Base-by-base conservation (phyloP, 2,888 invertebrate genomes). In the Lasioglossum villosulum region DNA sequence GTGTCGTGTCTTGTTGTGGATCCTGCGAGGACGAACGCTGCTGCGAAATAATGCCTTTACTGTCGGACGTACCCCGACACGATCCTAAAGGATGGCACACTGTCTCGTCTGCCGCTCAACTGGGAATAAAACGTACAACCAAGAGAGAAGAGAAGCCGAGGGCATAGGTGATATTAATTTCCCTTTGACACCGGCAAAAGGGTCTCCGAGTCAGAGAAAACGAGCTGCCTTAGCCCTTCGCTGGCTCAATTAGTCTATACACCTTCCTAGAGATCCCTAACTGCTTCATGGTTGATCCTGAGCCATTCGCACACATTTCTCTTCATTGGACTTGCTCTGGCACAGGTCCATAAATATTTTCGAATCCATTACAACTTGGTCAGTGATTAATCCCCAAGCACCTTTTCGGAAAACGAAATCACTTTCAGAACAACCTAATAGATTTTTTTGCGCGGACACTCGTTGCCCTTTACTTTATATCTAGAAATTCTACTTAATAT, bases 21-120 rank as follows among this genome's bases (percentile, higher is more conserved):
- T 86, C 76, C 77, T 77, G 78, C 76, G 77, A 81, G 79, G 78
- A 82, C 77, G 78, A 86, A 85, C 78, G 85, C 75, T 66, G 85
- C 78, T 87, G 89, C 88, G 88, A 89, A 89, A 87, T 89, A 89
- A 89, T 82, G 87, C 76, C 81, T 83, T 82, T 82, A 82, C 80
- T 56, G 77, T 78, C 77, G 73, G 70, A 79, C 76, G 77, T 80
- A 52, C 75, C 79, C 78, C 78, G 56, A 30, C 71, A 34, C 66
- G 81, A 78, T 84, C 86, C 84, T 89, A 82, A 89, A 89, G 74
- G 76, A 34, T 48, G 66, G n/a, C 12, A 37, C 66, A 30, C 76
- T 37, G n/a, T 34, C 56, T 71, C 71, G 71, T 42, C 42, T 72
- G 27, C 27, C 45, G 71, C 71, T 72, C 45, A 8, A 30, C 71